Evolutionary conservation across 92 coral and sea anemone genomes (phyloP).

Genomic region (Nematostella vectensis): DNA sequence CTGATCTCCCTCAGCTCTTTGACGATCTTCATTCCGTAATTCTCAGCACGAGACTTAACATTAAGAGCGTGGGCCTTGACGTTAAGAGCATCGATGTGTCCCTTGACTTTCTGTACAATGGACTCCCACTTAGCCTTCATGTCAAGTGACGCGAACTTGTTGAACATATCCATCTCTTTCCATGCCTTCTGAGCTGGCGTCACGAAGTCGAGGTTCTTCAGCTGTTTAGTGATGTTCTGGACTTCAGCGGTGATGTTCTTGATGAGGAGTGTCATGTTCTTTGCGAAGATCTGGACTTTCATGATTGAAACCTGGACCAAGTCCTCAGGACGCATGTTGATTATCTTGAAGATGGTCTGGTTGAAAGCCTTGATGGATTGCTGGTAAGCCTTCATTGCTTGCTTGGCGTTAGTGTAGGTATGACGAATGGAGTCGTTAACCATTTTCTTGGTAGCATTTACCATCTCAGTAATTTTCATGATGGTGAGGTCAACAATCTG

Average conservation of each 20-base stretch:
- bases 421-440: constrained; percentile 50
- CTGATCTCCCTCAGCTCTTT: constrained; percentile 33
- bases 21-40: constrained; percentile 22
- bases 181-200: constrained; percentile 41
- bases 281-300: constrained; percentile 28
- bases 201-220: constrained; percentile 44
- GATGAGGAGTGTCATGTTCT: constrained; percentile 21
- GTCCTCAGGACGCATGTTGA: constrained; percentile 48
- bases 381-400: constrained; percentile 29
- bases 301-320: constrained; percentile 34
- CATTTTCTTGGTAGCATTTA: constrained; percentile 33
- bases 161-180: constrained; percentile 47
- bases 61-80: constrained; percentile 38
- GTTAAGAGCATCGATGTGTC: constrained; percentile 37
- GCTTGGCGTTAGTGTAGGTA: constrained; percentile 38
- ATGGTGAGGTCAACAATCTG: constrained; percentile 65
- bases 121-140: constrained; percentile 53
- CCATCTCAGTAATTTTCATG: constrained; percentile 31
- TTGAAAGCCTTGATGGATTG: constrained; percentile 38
- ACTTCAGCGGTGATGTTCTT: constrained; percentile 55
- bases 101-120: constrained; percentile 26
- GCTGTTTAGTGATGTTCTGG: constrained; percentile 42
- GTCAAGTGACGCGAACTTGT: constrained; percentile 38
- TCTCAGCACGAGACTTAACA: constrained; percentile 27
- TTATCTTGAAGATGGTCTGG: constrained; percentile 42